phyloP scores from a whole-genome alignment of 2,888 invertebrate species.

The Apamea epomidion region DNA sequence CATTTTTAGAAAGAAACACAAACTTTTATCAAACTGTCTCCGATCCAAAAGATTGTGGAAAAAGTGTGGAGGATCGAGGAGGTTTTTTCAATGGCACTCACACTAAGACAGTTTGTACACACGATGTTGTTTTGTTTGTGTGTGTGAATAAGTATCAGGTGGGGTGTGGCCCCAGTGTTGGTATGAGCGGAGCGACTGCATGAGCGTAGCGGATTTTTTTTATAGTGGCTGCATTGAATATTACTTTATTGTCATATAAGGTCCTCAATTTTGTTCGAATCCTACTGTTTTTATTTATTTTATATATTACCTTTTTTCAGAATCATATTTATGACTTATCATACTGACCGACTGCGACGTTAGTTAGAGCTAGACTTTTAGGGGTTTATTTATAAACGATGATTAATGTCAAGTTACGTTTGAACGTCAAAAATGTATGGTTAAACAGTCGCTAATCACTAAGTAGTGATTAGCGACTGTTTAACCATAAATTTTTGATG shows the following conservation, averaged over 20 bases:
- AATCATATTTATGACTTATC: no score
- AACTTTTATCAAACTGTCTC: conserved; percentile 51
- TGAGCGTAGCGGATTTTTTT: not conserved
- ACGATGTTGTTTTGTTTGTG: conserved; percentile 55
- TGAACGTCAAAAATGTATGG: no score
- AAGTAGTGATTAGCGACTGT: no score
- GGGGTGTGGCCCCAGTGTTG: conserved; percentile 20
- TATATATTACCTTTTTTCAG: no score
- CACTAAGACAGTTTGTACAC: conserved; percentile 62
- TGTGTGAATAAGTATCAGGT: conserved; percentile 74
- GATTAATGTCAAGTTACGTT: no score
- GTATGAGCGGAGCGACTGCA: conserved; percentile 15
- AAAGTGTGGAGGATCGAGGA: conserved; percentile 72
- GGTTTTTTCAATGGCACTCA: conserved; percentile 69
- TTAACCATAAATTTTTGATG: no score
- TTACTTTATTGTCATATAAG: not conserved
- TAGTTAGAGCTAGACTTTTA: no score
- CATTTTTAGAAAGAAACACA: conserved; percentile 38
- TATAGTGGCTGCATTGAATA: not conserved
- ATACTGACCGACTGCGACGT: no score
- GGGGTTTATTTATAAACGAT: no score
- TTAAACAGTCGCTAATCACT: no score
- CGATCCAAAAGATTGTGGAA: conserved; percentile 65
- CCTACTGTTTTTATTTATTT: no score
- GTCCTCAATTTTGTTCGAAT: no score